Evolutionary conservation across 2,888 invertebrate genomes (phyloP), one percentile per base, ranked within the genome.

Genomic region (Agrochola lychnidis): DNA sequence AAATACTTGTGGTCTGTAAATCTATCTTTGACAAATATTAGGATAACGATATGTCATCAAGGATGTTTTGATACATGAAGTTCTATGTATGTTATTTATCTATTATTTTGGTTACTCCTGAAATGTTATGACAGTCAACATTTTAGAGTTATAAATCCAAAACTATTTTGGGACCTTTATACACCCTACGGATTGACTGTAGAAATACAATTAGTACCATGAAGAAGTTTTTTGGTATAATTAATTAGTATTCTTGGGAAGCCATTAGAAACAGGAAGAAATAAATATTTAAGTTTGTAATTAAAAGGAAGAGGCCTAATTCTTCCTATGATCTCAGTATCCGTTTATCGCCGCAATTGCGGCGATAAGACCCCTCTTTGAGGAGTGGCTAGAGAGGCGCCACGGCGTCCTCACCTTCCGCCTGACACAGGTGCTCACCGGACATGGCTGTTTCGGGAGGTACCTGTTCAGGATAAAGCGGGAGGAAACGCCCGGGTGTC

Each of bases 1-100:
- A 40, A 76, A 71, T 66, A 81, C 48, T 70, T 62, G 45, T 85
- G 36, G 45, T 63, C 16, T 57, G 22, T 40, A 40, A 82, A 70
- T 71, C 57, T 86, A 83, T 83, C 86, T 69, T 56, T 4, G 9
- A 42, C 57, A 83, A 82, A 82, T 70, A 51, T 72, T 72, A 30
- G 86, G 66, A 82, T 82, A 62, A 77, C 7, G 83, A 82, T 81
- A 79, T 42, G 0, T 45, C 36, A 66, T 30, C 14, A 59, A 63
- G 22, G 25, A 62, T 69, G 45, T 69, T 83, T 70, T 68, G 30
- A 45, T 63, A 67, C 19, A 40, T 59, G 22, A 30, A 42, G 25
- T 40, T 14, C 36, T 2, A 40, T 12, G 1, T 53, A 36, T 14
- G 25, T 7, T 0, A 79, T 40, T 6, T 22, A 22, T 4, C 10